Evolutionary conservation across 1,140 invertebrate genomes (phyloP), one percentile per base, ranked within the genome.

Genomic region (Sarcophaga peregrina): DNA sequence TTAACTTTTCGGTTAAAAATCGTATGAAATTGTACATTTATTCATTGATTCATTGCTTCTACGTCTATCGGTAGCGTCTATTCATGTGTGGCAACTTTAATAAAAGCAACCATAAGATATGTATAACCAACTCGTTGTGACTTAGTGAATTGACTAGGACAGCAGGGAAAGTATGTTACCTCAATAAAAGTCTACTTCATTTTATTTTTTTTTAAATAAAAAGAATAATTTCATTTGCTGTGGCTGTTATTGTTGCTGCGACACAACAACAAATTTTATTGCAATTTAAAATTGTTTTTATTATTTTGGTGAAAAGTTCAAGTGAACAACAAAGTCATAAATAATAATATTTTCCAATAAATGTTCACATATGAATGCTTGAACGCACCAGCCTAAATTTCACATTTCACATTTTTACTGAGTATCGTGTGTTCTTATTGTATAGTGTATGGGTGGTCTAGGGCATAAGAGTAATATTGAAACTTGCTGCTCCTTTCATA

Each of bases 271-370:
- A 58, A 80, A 72, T 50, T 52, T 76, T 83, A 83, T 83, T 80
- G 58, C 82, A 83, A 62, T 83, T 82, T 83, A 54, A 83, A 83
- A 81, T 72, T 76, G 46, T 83, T 62, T 48, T 50, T 62, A 83
- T 83, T 83, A 46, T 54, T 68, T 15, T 46, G 20, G 20, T 47
- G 46, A 74, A 78, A 52, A 80, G 52, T 58, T 58, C 54, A 47
- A 78, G 82, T 80, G 58, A 9, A 58, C 17, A 84, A 88, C 88
- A 88, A 89, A 88, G 88, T 88, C 88, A 89, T 89, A 89, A 89
- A 89, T 89, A 88, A 89, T 88, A 89, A 88, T 89, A 86, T 88
- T 78, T 89, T 89, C 88, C 88, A 89, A 89, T 89, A 89, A 89
- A 89, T 87, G 88, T 89, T 89, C 88, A 89, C 87, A 87, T 89